Conservation (phyloP, 2,113 vertebrate species). For the Isurus oxyrinchus region DNA sequence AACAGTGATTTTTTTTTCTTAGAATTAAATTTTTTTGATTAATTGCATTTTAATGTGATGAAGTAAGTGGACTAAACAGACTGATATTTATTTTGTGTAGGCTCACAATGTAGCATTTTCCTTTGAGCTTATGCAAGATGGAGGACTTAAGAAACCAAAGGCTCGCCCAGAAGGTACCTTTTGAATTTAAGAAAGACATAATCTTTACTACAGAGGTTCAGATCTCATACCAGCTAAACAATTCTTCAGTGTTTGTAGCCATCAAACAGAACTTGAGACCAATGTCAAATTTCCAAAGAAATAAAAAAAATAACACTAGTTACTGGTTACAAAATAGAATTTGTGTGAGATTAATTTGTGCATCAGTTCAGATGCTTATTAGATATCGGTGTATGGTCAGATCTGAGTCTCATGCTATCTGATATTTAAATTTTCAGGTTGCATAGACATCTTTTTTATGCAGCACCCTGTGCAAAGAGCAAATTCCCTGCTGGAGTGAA, state of each 20-base stretch:
- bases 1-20: background rate
- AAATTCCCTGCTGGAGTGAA: background rate
- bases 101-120: constrained; percentile 92
- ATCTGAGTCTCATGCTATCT: background rate
- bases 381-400: background rate
- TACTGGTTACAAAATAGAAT: background rate
- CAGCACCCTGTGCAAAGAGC: background rate
- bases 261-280: background rate
- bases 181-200: background rate
- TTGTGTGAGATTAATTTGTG: background rate
- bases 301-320: background rate
- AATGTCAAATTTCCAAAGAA: background rate
- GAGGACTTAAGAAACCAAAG: constrained; percentile 88
- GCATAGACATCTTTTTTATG: background rate
- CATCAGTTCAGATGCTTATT: background rate
- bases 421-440: background rate
- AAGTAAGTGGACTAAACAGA: background rate
- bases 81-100: constrained; percentile 51
- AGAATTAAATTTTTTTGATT: background rate
- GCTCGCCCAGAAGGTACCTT: constrained; percentile 85
- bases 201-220: background rate
- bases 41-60: background rate
- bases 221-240: background rate
- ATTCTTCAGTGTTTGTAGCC: background rate
- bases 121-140: constrained; percentile 95